phyloP scores from a whole-genome alignment of 2,797 vertebrate species.

The Poeciliopsis turneri region DNA sequence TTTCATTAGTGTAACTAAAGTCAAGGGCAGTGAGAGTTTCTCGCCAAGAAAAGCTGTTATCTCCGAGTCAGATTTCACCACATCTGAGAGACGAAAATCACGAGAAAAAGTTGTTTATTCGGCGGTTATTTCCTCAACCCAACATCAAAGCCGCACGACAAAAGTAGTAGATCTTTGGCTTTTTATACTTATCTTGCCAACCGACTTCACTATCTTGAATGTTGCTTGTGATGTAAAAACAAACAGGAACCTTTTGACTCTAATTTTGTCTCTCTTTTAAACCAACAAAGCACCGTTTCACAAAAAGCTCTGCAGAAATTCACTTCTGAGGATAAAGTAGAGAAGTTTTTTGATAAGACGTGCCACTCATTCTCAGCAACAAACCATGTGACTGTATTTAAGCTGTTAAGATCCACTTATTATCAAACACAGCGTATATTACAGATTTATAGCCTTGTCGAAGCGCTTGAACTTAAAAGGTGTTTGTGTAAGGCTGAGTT shows the following conservation, averaged over 20 bases:
- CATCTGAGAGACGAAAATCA: background rate
- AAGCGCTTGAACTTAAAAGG: slow-evolving; percentile 37
- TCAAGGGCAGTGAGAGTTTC: background rate
- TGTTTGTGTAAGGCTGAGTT: slow-evolving; percentile 42
- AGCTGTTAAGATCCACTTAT: background rate
- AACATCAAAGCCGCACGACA: background rate
- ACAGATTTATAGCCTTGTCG: slow-evolving; percentile 3
- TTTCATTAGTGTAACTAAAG: background rate
- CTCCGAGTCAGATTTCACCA: background rate
- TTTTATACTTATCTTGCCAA: background rate
- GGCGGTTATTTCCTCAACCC: background rate
- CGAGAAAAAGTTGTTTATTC: background rate
- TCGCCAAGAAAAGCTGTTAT: background rate
- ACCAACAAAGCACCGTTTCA: slow-evolving; percentile 2
- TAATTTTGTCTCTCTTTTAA: background rate
- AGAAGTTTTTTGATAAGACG: background rate
- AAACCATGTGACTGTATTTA: background rate
- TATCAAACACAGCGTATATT: background rate
- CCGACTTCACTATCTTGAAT: background rate
- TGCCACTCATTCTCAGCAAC: background rate
- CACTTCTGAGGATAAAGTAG: background rate
- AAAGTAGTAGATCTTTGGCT: background rate
- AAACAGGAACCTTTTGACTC: background rate
- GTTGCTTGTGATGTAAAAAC: background rate
- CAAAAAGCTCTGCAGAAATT: background rate